phyloP scores from a whole-genome alignment of 2,113 vertebrate genomes.

The Ailuropoda melanoleuca region DNA sequence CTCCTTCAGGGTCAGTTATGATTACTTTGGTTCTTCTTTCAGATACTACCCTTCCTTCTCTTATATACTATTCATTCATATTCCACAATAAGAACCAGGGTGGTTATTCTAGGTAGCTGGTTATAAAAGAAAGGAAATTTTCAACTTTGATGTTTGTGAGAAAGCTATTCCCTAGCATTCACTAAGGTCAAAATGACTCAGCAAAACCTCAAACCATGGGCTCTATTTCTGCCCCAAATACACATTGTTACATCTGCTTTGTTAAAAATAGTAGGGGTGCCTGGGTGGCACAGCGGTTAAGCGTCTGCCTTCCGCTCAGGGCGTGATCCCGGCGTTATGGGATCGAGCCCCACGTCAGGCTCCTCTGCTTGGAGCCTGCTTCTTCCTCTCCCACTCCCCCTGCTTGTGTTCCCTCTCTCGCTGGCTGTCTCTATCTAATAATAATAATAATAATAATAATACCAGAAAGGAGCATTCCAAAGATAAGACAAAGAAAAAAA shows the following conservation, averaged over 20 bases:
- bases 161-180: neutral
- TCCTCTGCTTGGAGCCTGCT: no score
- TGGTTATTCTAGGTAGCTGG: neutral
- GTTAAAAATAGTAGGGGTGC: no score
- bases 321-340: no score
- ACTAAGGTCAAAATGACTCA: neutral
- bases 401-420: no score
- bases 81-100: neutral
- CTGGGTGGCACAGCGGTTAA: no score
- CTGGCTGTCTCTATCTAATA: no score
- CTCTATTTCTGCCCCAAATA: neutral
- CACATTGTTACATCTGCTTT: neutral
- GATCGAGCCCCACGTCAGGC: no score
- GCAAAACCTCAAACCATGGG: neutral
- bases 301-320: no score
- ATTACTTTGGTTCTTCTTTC: slow-evolving; percentile 15
- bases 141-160: neutral
- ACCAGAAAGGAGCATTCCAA: neutral
- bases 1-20: neutral
- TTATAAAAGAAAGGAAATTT: neutral
- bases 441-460: neutral
- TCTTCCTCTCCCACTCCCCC: no score
- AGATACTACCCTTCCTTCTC: neutral
- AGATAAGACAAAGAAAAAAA: neutral
- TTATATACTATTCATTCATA: neutral